Evolutionary conservation across 2,797 vertebrate species (phyloP), one percentile per base, ranked within the genome.

Genomic region (Vultur gryphus): DNA sequence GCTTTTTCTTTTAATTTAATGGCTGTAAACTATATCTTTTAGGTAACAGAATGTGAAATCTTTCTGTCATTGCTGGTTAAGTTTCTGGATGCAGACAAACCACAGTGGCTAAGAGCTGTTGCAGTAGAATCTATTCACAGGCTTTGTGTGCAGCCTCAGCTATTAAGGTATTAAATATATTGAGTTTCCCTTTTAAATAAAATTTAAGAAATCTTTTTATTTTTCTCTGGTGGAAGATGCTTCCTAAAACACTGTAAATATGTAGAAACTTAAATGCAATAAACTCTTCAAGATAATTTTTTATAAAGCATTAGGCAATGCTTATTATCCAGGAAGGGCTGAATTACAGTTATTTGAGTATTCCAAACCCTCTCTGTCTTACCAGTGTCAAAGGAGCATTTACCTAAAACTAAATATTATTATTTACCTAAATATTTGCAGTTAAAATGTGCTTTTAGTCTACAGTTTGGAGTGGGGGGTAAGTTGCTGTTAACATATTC

Each of bases 11-110:
- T 78, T 81, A 54, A 29, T 77, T 44, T 73, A 73, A 94, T 81
- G 24, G 7, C 20, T 84, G 20, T 89, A 37, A 94, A 67, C 33
- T 84, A 1, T 97, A 69, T 97, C 66, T 98, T 97, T 61, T 96
- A 99, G 99, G 99, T 99, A 97, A 99, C 99, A 1, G 99, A 99
- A 98, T 99, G 99, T 98, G 99, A 99, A 98, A 99, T 99, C 97
- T 99, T 99, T 98, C 97, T 99, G 87, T 99, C 99, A 71, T 98
- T 99, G 93, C 97, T 99, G 98, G 99, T 99, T 95, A 99, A 99
- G 97, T 99, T 99, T 97, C 98, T 99, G 98, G 99, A 99, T 94
- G 99, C 99, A 83, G 99, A 99, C 97, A 99, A 99, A 97, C 99
- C 99, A 10, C 99, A 99, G 98, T 99, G 99, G 99, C 97, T 99